These are phyloP conservation scores for Xanthia icteritia DNA, from an alignment of 2,888 invertebrate genomes.

Conservation along the genomic window DNA sequence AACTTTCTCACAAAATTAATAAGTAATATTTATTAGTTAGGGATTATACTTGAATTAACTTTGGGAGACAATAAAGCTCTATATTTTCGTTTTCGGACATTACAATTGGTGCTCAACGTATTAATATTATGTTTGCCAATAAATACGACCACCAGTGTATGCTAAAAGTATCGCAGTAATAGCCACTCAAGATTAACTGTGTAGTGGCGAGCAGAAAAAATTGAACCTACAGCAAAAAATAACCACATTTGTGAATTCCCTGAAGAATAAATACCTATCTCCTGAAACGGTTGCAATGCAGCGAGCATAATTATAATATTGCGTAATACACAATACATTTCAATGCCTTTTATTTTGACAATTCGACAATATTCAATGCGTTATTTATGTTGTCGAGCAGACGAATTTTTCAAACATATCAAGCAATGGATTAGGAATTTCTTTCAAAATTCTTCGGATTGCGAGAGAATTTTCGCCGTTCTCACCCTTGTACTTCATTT, in stretches of 20 bases:
- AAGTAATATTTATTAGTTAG: slow-evolving; percentile 43
- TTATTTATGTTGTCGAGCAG: no score
- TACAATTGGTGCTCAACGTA: slow-evolving; percentile 14
- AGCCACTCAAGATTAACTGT: slow-evolving; percentile 24
- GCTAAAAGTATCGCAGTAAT: slow-evolving; percentile 24
- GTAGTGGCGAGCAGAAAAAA: slow-evolving; percentile 18
- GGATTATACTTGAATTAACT: slow-evolving; percentile 40
- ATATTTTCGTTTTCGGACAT: slow-evolving; percentile 39
- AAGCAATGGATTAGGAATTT: no score
- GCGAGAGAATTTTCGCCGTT: not conserved
- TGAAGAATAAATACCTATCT: not conserved
- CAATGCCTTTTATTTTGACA: no score
- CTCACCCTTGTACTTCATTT: not conserved
- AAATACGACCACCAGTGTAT: slow-evolving; percentile 35
- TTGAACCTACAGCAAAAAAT: not conserved
- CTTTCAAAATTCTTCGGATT: no score
- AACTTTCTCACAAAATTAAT: slow-evolving; percentile 46
- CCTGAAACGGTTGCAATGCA: not conserved
- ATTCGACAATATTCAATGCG: no score
- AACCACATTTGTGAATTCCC: not conserved
- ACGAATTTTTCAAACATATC: no score
- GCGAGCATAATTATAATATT: no score
- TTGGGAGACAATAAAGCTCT: slow-evolving; percentile 27
- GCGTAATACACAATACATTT: no score
- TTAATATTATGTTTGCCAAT: slow-evolving; percentile 35